Conservation (phyloP, 2,888 invertebrate species). For the Steromphala cineraria region DNA sequence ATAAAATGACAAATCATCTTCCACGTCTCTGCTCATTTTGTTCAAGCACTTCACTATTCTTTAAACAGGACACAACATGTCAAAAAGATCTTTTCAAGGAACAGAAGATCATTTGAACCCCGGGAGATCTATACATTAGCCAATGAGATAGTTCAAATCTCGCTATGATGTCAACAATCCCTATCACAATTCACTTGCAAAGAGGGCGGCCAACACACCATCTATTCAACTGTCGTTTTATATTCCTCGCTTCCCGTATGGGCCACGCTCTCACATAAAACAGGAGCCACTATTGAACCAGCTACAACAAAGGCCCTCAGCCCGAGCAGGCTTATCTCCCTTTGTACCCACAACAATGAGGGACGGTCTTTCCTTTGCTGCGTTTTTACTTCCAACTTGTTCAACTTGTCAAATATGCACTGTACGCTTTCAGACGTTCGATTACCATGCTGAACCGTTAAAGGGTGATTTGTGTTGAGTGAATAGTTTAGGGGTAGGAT, state of each 20-base stretch:
- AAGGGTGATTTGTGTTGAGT: neutral
- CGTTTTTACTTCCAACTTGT: neutral
- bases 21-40: no score
- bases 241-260: neutral
- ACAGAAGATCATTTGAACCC: no score
- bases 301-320: neutral
- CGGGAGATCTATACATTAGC: no score
- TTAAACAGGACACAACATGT: no score
- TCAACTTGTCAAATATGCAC: neutral
- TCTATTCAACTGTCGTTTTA: neutral
- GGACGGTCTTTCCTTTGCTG: neutral
- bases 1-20: no score
- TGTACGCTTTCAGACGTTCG: neutral
- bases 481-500: neutral
- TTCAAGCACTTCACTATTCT: no score
- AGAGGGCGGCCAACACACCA: neutral
- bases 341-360: neutral
- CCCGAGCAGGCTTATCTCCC: neutral
- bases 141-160: no score
- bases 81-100: no score
- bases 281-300: neutral
- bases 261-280: neutral
- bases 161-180: no score
- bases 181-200: no score
- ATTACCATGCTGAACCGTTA: neutral